Conservation (phyloP, 2,888 invertebrate genomes). For the Morpho achilles region DNA sequence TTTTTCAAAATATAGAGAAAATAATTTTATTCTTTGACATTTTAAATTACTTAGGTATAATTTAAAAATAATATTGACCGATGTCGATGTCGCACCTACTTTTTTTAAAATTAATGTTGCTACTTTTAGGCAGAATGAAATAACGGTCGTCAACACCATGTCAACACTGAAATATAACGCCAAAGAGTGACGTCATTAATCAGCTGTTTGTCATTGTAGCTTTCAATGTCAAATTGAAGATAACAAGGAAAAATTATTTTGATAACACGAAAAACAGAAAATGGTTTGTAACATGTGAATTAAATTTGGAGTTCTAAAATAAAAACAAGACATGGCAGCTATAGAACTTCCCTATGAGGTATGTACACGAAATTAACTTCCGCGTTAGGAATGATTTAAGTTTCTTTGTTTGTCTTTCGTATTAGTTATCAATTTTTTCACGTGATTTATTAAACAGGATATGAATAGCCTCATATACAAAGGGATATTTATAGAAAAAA, state of each 20-base stretch:
- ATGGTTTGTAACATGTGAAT: conserved; percentile 19
- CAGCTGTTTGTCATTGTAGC: conserved; percentile 19
- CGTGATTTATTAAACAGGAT: conserved; percentile 43
- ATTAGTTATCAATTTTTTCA: conserved; percentile 49
- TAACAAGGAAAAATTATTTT: not conserved
- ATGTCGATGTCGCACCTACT: too few relatives aligned
- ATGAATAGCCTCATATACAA: not conserved
- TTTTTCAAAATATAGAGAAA: too few relatives aligned
- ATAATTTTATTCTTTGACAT: too few relatives aligned
- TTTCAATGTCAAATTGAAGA: conserved; percentile 24
- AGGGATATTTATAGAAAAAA: too few relatives aligned
- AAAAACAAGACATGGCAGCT: conserved; percentile 24
- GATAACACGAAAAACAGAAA: not conserved
- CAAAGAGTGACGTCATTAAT: conserved; percentile 13
- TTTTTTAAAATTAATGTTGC: too few relatives aligned
- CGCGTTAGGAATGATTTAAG: conserved; percentile 15
- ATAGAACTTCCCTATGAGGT: conserved; percentile 69
- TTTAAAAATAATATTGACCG: too few relatives aligned
- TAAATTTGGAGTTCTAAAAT: not conserved
- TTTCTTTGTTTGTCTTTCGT: conserved; percentile 50
- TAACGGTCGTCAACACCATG: not conserved
- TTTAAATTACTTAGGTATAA: too few relatives aligned
- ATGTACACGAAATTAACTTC: conserved; percentile 23
- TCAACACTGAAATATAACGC: conserved; percentile 2
- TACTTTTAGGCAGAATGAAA: conserved; percentile 1